These are phyloP conservation scores for Ia io DNA, from an alignment of 2,113 vertebrate species.

Conservation along the genomic window DNA sequence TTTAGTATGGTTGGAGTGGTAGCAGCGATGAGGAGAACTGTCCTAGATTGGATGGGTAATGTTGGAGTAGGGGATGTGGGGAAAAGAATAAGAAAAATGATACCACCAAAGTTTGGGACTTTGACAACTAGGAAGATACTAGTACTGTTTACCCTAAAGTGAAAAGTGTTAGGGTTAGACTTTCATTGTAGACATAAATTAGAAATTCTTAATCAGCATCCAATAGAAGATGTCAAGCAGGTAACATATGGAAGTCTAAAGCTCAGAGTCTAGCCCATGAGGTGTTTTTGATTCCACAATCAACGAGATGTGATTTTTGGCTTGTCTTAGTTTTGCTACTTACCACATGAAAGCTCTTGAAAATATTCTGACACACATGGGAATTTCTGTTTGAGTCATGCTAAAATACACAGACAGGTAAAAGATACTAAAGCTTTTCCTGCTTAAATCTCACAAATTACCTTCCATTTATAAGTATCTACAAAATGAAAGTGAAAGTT, in stretches of 20 bases:
- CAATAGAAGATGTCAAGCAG: not conserved
- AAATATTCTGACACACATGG: not conserved
- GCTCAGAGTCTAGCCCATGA: not conserved
- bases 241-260: not conserved
- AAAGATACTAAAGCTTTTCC: not conserved
- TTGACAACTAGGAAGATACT: not conserved
- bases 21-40: not conserved
- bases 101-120: no score
- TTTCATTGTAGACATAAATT: not conserved
- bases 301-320: not conserved
- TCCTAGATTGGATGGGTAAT: not conserved
- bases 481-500: not conserved
- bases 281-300: not conserved
- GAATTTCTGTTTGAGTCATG: not conserved
- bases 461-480: not conserved
- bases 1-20: not conserved
- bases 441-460: not conserved
- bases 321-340: not conserved
- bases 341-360: not conserved
- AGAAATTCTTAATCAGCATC: not conserved
- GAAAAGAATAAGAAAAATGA: not conserved
- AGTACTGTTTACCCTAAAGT: not conserved
- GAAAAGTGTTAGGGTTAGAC: not conserved
- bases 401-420: not conserved
- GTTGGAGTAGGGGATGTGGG: rapidly evolving